Evolutionary conservation across 2,888 invertebrate species (phyloP), one percentile per base, ranked within the genome.

Genomic region (Syrista parreyssii): DNA sequence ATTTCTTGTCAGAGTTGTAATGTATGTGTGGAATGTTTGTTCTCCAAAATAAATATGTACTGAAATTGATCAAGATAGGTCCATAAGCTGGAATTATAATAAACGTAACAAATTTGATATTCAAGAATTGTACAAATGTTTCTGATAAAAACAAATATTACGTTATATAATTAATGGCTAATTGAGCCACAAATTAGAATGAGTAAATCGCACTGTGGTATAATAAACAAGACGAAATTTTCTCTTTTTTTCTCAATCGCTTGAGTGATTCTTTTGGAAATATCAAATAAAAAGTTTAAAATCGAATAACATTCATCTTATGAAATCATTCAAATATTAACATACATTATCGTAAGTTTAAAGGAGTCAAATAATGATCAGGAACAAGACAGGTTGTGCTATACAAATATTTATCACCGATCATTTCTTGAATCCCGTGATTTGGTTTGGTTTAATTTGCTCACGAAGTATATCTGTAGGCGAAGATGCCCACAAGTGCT

Each of bases 401-500:
- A 55, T 55, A 55, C 55, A 55, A 9, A 55, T 55, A 23, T 55
- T 55, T 55, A 23, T 23, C 55, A 23, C 55, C 9, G 23, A 55
- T 55, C 23, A 55, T 55, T 23, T 55, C 23, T 55, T 55, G 23
- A 55, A 55, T 23, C 6, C 23, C 15, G 55, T 55, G 2, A 23
- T 23, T 55, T 40, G 40, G 9, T 40, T 55, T 23, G 23, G 23
- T 23, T 55, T 36, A n/a, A 31, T n/a, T 31, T 72, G 80, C 76
- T 89, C 83, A 87, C 77, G 86, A 84, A 75, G 83, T 95, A 92
- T 96, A 95, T 88, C 95, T 94, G 92, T 96, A 96, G 78, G 95
- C 95, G 75, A 96, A 93, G 77, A 96, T 94, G 82, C 96, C 96
- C 78, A 95, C 94, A 79, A 96, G 94, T 84, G 96, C 94, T 76